These are phyloP conservation scores for Alca torda DNA, from an alignment of 2,797 vertebrate genomes.

Conservation along the genomic window DNA sequence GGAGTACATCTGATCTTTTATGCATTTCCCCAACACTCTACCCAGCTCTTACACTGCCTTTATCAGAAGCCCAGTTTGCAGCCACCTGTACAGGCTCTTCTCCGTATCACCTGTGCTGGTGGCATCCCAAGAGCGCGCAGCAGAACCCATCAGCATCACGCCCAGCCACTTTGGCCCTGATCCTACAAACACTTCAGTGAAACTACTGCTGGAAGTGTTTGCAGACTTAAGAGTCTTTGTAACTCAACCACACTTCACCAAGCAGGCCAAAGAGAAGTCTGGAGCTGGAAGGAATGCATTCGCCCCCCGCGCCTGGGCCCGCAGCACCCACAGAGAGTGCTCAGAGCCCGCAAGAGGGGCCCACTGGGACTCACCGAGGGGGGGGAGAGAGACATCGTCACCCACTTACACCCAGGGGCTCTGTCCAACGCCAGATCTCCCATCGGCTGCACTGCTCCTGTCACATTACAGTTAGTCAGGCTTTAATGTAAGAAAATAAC, in stretches of 20 bases:
- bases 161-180: not conserved
- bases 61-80: not conserved
- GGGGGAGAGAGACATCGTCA: accelerated
- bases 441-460: accelerated
- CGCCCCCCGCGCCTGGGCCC: not conserved
- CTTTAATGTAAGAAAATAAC: not conserved
- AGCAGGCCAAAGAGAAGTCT: not conserved
- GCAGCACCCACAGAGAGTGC: not conserved
- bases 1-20: not conserved
- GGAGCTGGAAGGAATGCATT: constrained; percentile 14
- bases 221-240: not conserved
- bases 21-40: not conserved
- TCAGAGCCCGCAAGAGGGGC: not conserved
- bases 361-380: not conserved
- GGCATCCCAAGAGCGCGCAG: not conserved
- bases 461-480: not conserved
- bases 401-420: not conserved
- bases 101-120: not conserved
- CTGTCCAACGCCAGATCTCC: not conserved
- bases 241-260: not conserved
- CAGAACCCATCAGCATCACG: not conserved
- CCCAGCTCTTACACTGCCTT: not conserved
- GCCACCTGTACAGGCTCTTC: not conserved
- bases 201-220: not conserved
- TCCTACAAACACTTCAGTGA: not conserved